Conservation (phyloP, 2,113 vertebrate species). For the Numenius arquata region DNA sequence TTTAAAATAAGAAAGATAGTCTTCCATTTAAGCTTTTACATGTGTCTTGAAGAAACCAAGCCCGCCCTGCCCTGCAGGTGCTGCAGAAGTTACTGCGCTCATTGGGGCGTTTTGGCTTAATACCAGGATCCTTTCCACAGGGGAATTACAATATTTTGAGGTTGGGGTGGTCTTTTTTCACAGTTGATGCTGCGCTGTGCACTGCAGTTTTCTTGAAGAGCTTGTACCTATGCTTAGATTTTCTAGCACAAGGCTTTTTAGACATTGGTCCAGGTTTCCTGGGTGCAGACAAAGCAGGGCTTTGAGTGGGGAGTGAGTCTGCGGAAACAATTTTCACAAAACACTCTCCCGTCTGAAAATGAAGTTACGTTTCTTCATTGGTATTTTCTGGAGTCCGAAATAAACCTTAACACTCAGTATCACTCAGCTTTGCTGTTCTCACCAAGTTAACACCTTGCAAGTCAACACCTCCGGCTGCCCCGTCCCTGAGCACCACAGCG, state of each 20-base stretch:
- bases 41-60: slow-evolving; percentile 32
- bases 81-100: background rate
- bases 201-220: background rate
- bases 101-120: background rate
- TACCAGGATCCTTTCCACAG: slow-evolving; percentile 12
- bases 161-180: background rate
- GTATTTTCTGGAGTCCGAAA: background rate
- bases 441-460: background rate
- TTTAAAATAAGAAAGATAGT: slow-evolving; percentile 11
- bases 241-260: background rate
- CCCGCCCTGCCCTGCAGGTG: background rate
- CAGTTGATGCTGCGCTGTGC: background rate
- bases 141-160: background rate
- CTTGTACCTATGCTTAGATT: background rate
- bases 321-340: background rate
- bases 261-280: background rate
- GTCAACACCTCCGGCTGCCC: background rate
- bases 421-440: background rate
- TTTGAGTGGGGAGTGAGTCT: background rate
- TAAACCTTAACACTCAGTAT: background rate
- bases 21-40: background rate
- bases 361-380: background rate
- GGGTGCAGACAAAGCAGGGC: background rate
- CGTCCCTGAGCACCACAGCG: background rate
- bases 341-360: background rate